A percentile compares a stretch with the other conserved stretches of the same genome.
Conservation (phyloP, 2,113 vertebrate genomes). For the Neoarius graeffei region DNA sequence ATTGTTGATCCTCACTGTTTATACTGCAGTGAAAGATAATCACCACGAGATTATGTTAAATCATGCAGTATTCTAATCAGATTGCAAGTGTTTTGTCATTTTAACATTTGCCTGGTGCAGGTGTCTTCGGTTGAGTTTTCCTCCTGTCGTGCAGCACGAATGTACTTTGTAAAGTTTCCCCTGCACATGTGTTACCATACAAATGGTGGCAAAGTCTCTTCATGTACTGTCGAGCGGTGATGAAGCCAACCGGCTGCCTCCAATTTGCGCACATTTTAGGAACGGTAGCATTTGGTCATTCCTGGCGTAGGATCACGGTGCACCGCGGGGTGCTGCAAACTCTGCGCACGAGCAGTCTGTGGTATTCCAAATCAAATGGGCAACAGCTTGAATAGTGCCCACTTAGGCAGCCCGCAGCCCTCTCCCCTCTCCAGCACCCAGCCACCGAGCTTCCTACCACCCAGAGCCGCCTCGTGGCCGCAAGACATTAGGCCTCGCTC, state of each 20-base stretch:
- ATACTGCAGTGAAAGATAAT: background rate
- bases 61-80: background rate
- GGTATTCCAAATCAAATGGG: conserved; percentile 78
- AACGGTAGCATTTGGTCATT: conserved; percentile 80
- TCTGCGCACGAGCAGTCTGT: conserved; percentile 74
- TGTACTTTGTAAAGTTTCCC: conserved; percentile 48
- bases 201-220: conserved; percentile 54
- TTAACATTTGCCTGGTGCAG: background rate
- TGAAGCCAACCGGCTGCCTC: conserved; percentile 74
- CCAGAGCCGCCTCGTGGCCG: conserved; percentile 36
- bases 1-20: background rate
- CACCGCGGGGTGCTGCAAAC: conserved; percentile 78
- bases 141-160: conserved; percentile 14
- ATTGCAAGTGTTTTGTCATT: background rate
- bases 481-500: conserved; percentile 49
- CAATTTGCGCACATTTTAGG: conserved; percentile 76
- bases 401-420: conserved; percentile 76
- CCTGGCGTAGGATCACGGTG: conserved; percentile 71
- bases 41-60: conserved; percentile 1
- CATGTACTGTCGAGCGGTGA: conserved; percentile 60
- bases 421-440: conserved; percentile 65
- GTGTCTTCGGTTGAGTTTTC: conserved; percentile 16
- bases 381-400: conserved; percentile 84
- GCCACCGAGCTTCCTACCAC: conserved; percentile 56
- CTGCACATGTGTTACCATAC: conserved; percentile 52